Base-by-base conservation (phyloP, 2,113 vertebrate species). In the Cynoglossus semilaevis region DNA sequence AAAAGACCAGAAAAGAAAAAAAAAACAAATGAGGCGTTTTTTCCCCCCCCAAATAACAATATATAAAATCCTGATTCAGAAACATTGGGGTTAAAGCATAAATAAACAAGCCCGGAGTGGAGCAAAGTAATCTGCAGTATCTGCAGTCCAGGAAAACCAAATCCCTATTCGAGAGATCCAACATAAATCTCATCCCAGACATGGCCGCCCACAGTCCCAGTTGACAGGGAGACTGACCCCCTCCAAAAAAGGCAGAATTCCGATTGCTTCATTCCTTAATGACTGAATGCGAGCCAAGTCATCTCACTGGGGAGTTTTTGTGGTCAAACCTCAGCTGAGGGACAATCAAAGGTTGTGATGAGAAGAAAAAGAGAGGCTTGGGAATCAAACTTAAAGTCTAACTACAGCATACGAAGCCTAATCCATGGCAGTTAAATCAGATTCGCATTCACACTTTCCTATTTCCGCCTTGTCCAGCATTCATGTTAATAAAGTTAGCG, bases 191-290 rank as follows among this genome's bases (percentile, higher is more conserved):
- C 45, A 47, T 52, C 34, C 1, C 5, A 69, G 61, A 58, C 67
- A 36, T 46, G 29, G 36, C 15, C 1, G 34, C 48, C n/a, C 57
- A 55, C 9, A 77, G 63, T 45, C 34, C 51, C 44, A 29, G 48
- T 34, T 22, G 50, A 82, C 50, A 45, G 56, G 14, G 22, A 54
- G 13, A 48, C 15, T 35, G 57, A 61, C 63, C 56, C 42, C 13
- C 61, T 82, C 86, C 81, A 86, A 88, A 84, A 88, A 86, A 11
- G 84, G 85, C 54, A 77, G 62, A 66, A 67, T 59, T 55, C 50
- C 34, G 51, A 55, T 63, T 58, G 51, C 63, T 80, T 63, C 59
- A 61, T 67, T 77, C 78, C 80, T 70, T 51, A 57, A 82, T 72
- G 34, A 47, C 54, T 69, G 74, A 81, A 69, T 44, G 38, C 7